Evolutionary conservation across 1,140 invertebrate genomes (phyloP).

Genomic region (Periplaneta americana): DNA sequence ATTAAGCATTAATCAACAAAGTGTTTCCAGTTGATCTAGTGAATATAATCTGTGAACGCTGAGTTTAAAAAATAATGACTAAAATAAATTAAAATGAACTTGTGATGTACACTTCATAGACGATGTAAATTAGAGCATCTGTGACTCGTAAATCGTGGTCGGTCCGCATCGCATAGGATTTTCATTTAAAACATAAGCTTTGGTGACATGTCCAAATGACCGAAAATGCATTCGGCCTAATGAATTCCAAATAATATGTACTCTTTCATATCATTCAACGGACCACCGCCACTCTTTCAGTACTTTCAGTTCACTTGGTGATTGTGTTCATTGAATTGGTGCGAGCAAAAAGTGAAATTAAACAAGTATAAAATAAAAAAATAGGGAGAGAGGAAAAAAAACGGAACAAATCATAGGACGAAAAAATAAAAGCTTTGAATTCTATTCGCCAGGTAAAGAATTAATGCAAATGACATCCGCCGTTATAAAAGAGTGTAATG

Average conservation of each 20-base stretch:
- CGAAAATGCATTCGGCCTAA: neutral
- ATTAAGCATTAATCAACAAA: neutral
- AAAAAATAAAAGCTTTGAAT: neutral
- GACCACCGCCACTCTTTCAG: neutral
- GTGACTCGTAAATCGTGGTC: neutral
- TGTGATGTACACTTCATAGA: neutral
- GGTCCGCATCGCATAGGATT: neutral
- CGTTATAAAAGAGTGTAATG: neutral
- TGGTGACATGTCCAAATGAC: neutral
- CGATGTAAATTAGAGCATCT: neutral
- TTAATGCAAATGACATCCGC: neutral
- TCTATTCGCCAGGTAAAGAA: neutral
- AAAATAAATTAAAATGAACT: neutral
- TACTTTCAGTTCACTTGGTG: neutral
- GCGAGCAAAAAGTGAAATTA: neutral
- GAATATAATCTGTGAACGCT: neutral
- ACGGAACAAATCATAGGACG: neutral
- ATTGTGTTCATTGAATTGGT: neutral
- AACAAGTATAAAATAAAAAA: neutral
- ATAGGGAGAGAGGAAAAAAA: too few relatives aligned
- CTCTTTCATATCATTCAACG: neutral
- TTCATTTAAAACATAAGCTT: neutral
- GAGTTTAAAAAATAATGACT: neutral
- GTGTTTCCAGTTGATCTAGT: neutral
- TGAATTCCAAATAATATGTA: neutral